These are phyloP conservation scores for Bombus consobrinus DNA, from an alignment of 1,140 invertebrate genomes.

Conservation along the genomic window DNA sequence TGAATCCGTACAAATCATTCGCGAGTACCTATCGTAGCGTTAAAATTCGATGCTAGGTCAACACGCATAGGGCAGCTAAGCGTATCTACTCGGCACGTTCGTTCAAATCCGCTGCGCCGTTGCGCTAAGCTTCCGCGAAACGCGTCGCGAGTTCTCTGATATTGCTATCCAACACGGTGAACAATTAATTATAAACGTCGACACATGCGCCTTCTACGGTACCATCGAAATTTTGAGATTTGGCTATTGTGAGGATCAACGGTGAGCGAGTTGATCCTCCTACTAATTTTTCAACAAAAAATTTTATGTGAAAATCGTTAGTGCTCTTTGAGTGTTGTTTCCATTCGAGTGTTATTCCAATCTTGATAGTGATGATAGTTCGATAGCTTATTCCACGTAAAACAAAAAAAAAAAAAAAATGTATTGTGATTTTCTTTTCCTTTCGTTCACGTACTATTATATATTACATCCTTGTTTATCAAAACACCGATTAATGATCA, in stretches of 20 bases:
- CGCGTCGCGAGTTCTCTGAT: background rate
- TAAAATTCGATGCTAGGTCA: slow-evolving; percentile 71
- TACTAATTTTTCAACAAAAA: too few species aligned
- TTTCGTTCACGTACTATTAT: background rate
- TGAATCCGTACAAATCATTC: slow-evolving; percentile 81
- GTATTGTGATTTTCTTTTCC: background rate
- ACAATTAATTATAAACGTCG: slow-evolving; percentile 23
- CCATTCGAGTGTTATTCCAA: background rate
- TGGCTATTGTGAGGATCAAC: slow-evolving; percentile 76
- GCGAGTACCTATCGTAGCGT: slow-evolving; percentile 48
- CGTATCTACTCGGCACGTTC: slow-evolving; percentile 17
- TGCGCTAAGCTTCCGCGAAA: slow-evolving; percentile 32
- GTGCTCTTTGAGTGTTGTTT: too few species aligned
- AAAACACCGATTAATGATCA: background rate
- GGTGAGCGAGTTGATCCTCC: slow-evolving; percentile 2
- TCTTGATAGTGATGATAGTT: background rate
- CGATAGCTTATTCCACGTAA: background rate
- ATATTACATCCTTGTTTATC: background rate
- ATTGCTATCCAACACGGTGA: background rate
- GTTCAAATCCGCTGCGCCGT: slow-evolving; percentile 29
- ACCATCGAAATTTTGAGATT: slow-evolving; percentile 80
- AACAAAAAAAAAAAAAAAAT: background rate
- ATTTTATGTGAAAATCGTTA: background rate
- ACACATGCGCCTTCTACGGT: slow-evolving; percentile 79
- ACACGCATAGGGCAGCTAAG: slow-evolving; percentile 44